phyloP scores from a whole-genome alignment of 1,140 invertebrate genomes.

The Chironomus striatipennis region DNA sequence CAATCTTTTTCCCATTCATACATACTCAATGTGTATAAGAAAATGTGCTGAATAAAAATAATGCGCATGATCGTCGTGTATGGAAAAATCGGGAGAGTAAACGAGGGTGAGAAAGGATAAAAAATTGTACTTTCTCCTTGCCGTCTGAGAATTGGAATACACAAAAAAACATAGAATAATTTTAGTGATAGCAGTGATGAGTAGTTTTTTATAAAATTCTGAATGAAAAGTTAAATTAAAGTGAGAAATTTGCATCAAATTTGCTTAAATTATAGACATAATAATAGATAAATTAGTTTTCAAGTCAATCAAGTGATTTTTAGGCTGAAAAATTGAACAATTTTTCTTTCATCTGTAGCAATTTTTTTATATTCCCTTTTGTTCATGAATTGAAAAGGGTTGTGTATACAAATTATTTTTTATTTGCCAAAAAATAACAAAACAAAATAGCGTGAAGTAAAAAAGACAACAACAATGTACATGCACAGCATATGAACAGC shows the following conservation, averaged over 20 bases:
- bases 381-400: not conserved
- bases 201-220: slow-evolving; percentile 14
- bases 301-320: not conserved
- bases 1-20: not conserved
- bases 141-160: not conserved
- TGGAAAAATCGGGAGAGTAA: not conserved
- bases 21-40: not conserved
- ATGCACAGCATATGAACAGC: no score
- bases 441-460: not conserved
- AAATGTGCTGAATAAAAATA: not conserved
- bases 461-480: not conserved
- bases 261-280: not conserved
- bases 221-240: slow-evolving; percentile 22
- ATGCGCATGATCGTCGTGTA: slow-evolving; percentile 14
- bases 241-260: not conserved
- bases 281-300: not conserved
- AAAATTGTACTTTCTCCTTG: not conserved
- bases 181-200: not conserved
- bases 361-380: not conserved
- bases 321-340: not conserved
- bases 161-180: slow-evolving; percentile 17
- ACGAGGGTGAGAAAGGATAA: not conserved
- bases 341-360: not conserved
- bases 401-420: not conserved
- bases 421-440: not conserved